Evolutionary conservation across 1,140 invertebrate species (phyloP).

Genomic region (Zaprionus ghesquierei): DNA sequence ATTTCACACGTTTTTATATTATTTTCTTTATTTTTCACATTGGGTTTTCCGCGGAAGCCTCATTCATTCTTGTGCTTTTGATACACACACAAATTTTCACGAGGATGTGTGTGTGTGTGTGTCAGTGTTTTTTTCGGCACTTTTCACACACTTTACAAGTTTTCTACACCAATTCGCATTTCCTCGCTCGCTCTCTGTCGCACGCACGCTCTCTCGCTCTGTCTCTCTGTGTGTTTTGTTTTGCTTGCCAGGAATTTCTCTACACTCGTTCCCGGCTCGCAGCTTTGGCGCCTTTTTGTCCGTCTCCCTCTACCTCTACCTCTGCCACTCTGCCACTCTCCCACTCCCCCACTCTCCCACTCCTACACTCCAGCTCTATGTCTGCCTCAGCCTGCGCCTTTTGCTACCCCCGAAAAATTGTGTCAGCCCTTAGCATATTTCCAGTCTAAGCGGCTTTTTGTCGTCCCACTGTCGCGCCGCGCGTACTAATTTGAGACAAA

Average conservation of each 20-base stretch:
- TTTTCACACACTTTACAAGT: constrained; percentile 30
- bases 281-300: constrained; percentile 63
- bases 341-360: no score
- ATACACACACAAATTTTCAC: not conserved
- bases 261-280: constrained; percentile 25
- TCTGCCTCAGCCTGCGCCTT: not conserved
- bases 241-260: constrained; percentile 26
- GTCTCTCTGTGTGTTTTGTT: constrained; percentile 31
- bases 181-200: constrained; percentile 2
- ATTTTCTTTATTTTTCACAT: not conserved
- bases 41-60: not conserved
- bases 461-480: not conserved
- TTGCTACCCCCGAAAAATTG: constrained; percentile 11
- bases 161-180: constrained; percentile 34
- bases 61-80: not conserved
- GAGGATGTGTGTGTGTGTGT: no score
- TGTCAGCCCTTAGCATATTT: constrained; percentile 22
- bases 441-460: constrained; percentile 17
- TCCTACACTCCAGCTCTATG: no score
- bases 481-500: not conserved
- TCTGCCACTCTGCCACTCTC: not conserved
- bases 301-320: not conserved
- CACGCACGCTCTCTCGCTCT: constrained; percentile 1
- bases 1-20: not conserved
- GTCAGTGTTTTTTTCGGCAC: constrained; percentile 12